Conservation (phyloP, 2,797 vertebrate genomes). For the Pipistrellus kuhlii region DNA sequence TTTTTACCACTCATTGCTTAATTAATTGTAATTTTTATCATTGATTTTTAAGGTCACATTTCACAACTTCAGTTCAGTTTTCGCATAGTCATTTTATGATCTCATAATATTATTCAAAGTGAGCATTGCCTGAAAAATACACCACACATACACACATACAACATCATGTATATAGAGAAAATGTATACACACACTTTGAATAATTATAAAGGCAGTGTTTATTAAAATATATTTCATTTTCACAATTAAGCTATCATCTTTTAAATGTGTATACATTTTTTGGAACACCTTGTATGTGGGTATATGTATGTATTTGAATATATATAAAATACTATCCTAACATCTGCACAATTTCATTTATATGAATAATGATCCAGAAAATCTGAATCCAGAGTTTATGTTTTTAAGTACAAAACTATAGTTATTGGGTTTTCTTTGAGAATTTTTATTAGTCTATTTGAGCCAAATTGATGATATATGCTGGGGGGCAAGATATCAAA, state of each 20-base stretch:
- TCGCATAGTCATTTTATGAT: not conserved
- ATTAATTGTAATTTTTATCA: not conserved
- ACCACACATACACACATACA: not conserved
- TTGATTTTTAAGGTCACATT: not conserved
- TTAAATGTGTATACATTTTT: no score
- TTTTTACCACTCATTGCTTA: not conserved
- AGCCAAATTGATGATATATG: not conserved
- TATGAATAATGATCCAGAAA: not conserved
- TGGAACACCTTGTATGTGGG: not conserved
- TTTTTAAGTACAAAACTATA: not conserved
- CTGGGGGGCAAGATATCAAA: not conserved
- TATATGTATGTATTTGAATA: not conserved
- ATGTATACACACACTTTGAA: not conserved
- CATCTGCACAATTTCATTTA: not conserved
- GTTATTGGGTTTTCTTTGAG: not conserved
- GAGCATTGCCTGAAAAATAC: not conserved
- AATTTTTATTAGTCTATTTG: not conserved
- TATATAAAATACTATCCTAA: not conserved
- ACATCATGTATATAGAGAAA: not conserved
- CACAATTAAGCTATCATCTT: no score
- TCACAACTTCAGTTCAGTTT: not conserved
- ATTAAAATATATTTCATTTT: no score
- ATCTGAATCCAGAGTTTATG: not conserved
- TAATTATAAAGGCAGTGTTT: no score
- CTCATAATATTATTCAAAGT: not conserved